These are phyloP conservation scores for Peromyscus leucopus DNA, from an alignment of 2,113 vertebrate species.

Conservation along the genomic window DNA sequence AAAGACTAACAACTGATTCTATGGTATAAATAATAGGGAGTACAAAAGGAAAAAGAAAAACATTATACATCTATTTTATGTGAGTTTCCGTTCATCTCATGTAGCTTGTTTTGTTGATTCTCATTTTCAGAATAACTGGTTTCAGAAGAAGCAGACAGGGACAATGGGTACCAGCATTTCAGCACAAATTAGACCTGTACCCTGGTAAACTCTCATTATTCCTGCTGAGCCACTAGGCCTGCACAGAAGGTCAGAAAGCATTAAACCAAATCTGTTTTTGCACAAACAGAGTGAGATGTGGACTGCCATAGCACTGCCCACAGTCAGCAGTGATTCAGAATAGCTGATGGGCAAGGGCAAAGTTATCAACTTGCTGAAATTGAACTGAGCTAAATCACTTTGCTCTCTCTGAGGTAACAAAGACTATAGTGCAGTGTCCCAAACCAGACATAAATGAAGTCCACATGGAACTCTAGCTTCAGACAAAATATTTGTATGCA, in stretches of 20 bases:
- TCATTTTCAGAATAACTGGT: constrained; percentile 66
- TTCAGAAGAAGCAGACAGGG: constrained; percentile 15
- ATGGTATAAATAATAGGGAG: not conserved
- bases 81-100: not conserved
- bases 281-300: constrained; percentile 67
- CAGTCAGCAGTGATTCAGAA: constrained; percentile 70
- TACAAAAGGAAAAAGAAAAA: not conserved
- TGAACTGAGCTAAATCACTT: constrained; percentile 70
- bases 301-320: constrained; percentile 58
- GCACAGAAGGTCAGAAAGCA: constrained; percentile 49
- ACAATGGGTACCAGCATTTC: not conserved
- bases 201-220: constrained; percentile 65
- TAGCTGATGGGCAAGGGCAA: constrained; percentile 61
- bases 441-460: constrained; percentile 8
- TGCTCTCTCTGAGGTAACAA: constrained; percentile 27
- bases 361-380: constrained; percentile 72
- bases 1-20: constrained; percentile 9
- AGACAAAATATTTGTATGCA: not conserved
- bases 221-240: not conserved
- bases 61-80: not conserved
- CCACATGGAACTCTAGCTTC: not conserved
- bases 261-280: constrained; percentile 64
- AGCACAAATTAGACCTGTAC: constrained; percentile 45
- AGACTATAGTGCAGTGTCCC: not conserved
- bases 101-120: constrained; percentile 47